A percentile compares a stretch with the other conserved stretches of the same genome.
Conservation (phyloP, 2,888 invertebrate species). For the Plebejus melissa region DNA sequence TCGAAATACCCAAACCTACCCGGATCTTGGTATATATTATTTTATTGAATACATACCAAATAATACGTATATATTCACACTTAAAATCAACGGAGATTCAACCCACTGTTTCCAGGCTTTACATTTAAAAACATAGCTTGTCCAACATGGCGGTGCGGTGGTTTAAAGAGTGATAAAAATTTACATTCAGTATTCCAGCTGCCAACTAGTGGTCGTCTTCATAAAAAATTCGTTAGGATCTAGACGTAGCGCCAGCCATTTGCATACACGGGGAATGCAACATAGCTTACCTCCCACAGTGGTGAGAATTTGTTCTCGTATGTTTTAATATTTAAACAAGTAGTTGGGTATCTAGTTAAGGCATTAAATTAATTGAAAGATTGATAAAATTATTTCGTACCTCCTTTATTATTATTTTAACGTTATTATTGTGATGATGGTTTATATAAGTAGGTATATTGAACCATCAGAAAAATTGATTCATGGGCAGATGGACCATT, state of each 20-base stretch:
- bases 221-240: constrained; percentile 19
- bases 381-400: too few relatives aligned
- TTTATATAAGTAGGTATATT: too few relatives aligned
- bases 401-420: too few relatives aligned
- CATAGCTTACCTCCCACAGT: constrained; percentile 15
- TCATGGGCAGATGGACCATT: too few relatives aligned
- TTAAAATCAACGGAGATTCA: neutral
- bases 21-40: constrained; percentile 4
- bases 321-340: neutral
- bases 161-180: constrained; percentile 6
- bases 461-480: too few relatives aligned
- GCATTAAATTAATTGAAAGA: neutral
- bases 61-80: neutral
- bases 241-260: neutral
- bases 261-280: neutral
- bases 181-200: constrained; percentile 9
- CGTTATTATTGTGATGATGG: neutral
- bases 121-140: neutral
- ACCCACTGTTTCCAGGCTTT: neutral
- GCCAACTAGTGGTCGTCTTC: constrained; percentile 2
- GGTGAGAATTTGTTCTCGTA: neutral
- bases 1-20: constrained; percentile 16
- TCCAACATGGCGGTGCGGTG: neutral
- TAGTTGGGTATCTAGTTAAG: neutral
- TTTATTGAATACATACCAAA: neutral